phyloP scores from a whole-genome alignment of 1,140 invertebrate genomes.

The Parasteatoda tepidariorum region DNA sequence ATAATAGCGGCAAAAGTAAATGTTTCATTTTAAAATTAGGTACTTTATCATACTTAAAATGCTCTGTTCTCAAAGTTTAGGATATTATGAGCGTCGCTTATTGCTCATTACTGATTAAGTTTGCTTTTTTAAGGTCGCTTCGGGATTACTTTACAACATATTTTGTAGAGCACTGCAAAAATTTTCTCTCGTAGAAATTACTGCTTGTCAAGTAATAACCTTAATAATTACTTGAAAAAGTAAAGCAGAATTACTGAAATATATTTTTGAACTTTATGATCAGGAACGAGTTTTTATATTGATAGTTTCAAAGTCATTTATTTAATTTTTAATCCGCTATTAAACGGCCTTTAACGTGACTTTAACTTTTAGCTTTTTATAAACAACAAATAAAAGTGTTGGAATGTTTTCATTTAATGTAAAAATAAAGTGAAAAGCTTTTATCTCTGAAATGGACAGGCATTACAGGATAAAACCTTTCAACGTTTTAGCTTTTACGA shows the following conservation, averaged over 20 bases:
- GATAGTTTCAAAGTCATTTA: not conserved
- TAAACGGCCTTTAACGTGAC: not conserved
- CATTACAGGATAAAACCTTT: too few species aligned
- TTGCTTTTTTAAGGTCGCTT: not conserved
- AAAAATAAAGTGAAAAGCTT: too few species aligned
- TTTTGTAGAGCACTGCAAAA: slow-evolving; percentile 1
- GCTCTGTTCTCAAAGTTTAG: slow-evolving; percentile 4
- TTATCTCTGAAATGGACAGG: too few species aligned
- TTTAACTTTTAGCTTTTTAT: too few species aligned
- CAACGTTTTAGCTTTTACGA: too few species aligned
- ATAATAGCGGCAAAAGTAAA: not conserved
- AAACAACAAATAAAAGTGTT: too few species aligned
- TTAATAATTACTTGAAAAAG: not conserved
- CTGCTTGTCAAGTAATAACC: not conserved
- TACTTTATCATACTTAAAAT: slow-evolving; percentile 14
- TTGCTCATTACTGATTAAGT: slow-evolving; percentile 24
- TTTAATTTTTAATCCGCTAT: slow-evolving; percentile 15
- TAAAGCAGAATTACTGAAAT: not conserved
- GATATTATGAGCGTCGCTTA: slow-evolving; percentile 20
- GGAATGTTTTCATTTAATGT: too few species aligned
- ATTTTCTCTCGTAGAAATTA: not conserved
- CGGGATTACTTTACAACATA: slow-evolving; percentile 6
- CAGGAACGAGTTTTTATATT: not conserved
- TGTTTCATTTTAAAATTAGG: slow-evolving; percentile 10
- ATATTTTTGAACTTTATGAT: not conserved